Percentiles rank a stretch among this genome's conserved stretches.
Conservation (phyloP, 2,888 invertebrate genomes). For the Melinaea marsaeus region DNA sequence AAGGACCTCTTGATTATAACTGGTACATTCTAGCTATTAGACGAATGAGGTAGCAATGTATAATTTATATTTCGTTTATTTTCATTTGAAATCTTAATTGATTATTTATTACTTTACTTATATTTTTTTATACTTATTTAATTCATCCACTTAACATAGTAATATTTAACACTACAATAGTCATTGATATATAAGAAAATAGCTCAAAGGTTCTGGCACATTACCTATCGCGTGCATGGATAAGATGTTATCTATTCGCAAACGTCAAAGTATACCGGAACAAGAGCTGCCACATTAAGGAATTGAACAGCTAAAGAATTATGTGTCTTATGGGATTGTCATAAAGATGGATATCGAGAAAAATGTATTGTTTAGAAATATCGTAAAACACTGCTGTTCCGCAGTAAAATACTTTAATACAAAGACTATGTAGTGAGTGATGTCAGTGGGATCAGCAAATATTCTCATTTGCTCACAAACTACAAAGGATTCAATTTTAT, state of each 20-base stretch:
- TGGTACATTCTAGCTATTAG: too few relatives aligned
- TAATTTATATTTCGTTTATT: too few relatives aligned
- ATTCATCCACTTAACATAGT: too few relatives aligned
- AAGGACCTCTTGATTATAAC: too few relatives aligned
- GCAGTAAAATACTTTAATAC: slow-evolving; percentile 10
- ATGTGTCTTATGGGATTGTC: slow-evolving; percentile 12
- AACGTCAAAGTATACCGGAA: slow-evolving; percentile 34
- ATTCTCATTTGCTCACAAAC: neutral
- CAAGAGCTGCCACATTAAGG: slow-evolving; percentile 15
- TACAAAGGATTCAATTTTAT: neutral
- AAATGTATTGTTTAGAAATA: slow-evolving; percentile 26
- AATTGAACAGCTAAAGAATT: slow-evolving; percentile 8
- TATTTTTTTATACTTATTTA: too few relatives aligned
- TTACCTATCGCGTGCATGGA: slow-evolving; percentile 30
- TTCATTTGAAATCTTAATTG: too few relatives aligned
- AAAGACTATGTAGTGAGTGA: slow-evolving; percentile 20
- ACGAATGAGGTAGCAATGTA: too few relatives aligned
- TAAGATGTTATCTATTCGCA: slow-evolving; percentile 36
- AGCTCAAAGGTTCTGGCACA: slow-evolving; percentile 25
- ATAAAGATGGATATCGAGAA: slow-evolving; percentile 10
- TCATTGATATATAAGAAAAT: slow-evolving; percentile 19
- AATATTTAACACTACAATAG: too few relatives aligned
- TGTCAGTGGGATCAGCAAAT: neutral
- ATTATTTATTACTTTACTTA: too few relatives aligned
- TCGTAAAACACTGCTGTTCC: slow-evolving; percentile 30